Evolutionary conservation across 2,888 invertebrate species (phyloP).

Genomic region (Stenoptilia bipunctidactyla): DNA sequence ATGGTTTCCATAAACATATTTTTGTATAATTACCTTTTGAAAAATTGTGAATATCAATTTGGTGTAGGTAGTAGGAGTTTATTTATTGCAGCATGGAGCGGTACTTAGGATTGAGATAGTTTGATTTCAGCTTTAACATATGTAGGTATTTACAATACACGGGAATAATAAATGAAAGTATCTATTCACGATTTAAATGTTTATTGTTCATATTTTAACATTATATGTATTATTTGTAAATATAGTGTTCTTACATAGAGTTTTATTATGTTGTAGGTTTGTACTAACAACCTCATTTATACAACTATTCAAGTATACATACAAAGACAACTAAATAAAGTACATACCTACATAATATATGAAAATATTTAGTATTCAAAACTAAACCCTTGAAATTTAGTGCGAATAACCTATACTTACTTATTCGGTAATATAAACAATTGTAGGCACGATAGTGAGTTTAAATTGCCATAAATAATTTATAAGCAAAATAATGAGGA

Average conservation of each 20-base stretch:
- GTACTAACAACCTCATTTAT: conserved; percentile 61
- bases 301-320: conserved; percentile 34
- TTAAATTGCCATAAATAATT: conserved; percentile 31
- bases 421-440: conserved; percentile 33
- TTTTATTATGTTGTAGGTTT: conserved; percentile 43
- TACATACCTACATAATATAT: conserved; percentile 29
- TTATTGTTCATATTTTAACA: conserved; percentile 69
- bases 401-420: conserved; percentile 48
- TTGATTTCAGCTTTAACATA: too few species aligned
- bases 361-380: conserved; percentile 41
- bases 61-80: too few species aligned
- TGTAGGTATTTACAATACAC: background rate
- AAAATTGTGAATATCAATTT: too few species aligned
- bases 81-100: too few species aligned
- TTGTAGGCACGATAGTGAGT: conserved; percentile 60
- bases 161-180: conserved; percentile 3
- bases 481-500: background rate
- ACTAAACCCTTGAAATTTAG: conserved; percentile 38
- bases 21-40: too few species aligned
- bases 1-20: too few species aligned
- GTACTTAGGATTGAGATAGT: too few species aligned
- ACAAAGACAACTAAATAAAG: conserved; percentile 50
- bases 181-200: conserved; percentile 57
- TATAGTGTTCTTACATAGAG: conserved; percentile 58
- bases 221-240: conserved; percentile 67